Conservation (phyloP, 2,888 invertebrate species). For the Spilarctia lutea region DNA sequence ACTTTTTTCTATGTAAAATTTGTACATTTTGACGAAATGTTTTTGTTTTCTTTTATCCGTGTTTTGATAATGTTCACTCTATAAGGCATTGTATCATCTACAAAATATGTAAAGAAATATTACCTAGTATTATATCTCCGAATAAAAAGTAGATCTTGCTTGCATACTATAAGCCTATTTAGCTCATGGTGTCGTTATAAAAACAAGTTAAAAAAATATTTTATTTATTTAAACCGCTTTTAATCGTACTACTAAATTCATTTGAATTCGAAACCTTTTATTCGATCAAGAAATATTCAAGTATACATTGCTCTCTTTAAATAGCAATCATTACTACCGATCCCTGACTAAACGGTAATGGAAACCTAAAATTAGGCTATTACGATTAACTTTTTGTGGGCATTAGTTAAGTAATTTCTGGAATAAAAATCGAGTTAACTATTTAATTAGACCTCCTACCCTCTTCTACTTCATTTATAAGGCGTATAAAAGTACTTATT, state of each 20-base stretch:
- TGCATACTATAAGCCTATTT: background rate
- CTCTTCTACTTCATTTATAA: no score
- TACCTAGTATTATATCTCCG: background rate
- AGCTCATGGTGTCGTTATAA: no score
- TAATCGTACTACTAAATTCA: background rate
- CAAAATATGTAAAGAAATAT: background rate
- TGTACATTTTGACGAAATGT: background rate
- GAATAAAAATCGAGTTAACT: background rate
- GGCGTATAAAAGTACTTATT: no score
- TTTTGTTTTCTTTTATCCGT: background rate
- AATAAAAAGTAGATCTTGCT: background rate
- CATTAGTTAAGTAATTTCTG: background rate
- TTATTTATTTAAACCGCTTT: background rate
- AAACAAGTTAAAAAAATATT: background rate
- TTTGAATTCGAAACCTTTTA: background rate
- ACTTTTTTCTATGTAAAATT: background rate
- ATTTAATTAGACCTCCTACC: background rate
- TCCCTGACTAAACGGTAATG: background rate
- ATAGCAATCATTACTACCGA: background rate
- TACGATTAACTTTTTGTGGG: no score
- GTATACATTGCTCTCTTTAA: background rate
- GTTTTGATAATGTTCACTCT: background rate
- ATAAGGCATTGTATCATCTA: background rate
- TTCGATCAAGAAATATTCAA: no score
- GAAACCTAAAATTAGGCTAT: background rate